Conservation (phyloP, 2,797 vertebrate genomes). For the Tenualosa ilisha region DNA sequence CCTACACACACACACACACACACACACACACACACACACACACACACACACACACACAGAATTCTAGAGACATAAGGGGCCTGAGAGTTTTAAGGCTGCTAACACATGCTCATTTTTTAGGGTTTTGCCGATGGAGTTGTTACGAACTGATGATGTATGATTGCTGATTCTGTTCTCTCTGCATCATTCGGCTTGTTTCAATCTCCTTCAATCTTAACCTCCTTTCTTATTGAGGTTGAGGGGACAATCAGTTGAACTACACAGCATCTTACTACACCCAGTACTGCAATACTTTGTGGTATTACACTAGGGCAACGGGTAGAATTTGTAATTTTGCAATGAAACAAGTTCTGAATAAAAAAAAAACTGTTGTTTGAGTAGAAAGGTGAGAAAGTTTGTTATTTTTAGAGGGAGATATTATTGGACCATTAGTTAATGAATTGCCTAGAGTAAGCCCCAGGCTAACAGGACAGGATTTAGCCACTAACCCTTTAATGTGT, state of each 20-base stretch:
- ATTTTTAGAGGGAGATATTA: neutral
- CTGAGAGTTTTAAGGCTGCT: too few relatives aligned
- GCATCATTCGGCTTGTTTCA: neutral
- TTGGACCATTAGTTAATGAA: too few relatives aligned
- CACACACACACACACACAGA: neutral
- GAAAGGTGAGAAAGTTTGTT: neutral
- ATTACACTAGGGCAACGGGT: neutral
- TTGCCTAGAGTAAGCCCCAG: too few relatives aligned
- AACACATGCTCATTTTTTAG: neutral
- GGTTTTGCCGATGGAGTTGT: neutral
- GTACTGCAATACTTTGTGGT: neutral
- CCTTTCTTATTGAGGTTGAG: neutral
- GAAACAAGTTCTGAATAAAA: neutral
- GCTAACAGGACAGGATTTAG: too few relatives aligned
- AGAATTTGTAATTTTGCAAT: neutral
- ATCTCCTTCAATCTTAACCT: neutral
- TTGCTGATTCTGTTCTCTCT: neutral
- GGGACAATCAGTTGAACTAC: neutral
- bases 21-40: neutral
- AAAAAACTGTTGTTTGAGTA: neutral
- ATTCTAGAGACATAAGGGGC: neutral
- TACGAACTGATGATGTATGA: neutral
- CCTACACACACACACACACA: neutral
- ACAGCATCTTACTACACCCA: neutral
- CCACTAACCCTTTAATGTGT: too few relatives aligned